phyloP scores from a whole-genome alignment of 2,113 vertebrate species.

The Formicarius rufipectus region DNA sequence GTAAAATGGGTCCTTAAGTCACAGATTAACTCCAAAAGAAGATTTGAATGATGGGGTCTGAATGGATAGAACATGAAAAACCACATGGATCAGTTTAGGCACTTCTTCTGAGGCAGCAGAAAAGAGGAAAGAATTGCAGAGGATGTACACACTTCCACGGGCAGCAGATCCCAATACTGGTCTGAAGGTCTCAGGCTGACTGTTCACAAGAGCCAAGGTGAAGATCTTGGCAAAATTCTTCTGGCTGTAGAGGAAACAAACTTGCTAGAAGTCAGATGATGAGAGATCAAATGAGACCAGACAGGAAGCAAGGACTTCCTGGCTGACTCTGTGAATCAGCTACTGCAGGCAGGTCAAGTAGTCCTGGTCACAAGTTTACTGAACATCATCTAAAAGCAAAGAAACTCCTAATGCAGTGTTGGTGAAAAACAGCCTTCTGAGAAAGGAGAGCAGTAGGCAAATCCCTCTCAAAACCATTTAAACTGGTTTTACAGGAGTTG shows the following conservation, averaged over 20 bases:
- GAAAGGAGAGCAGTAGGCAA: not conserved
- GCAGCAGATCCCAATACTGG: not conserved
- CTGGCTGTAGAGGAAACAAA: not conserved
- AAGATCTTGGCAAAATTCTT: not conserved
- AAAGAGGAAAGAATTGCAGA: not conserved
- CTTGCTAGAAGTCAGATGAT: not conserved
- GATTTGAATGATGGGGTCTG: not conserved
- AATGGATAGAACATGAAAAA: not conserved
- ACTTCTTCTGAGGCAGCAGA: not conserved
- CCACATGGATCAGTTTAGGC: not conserved
- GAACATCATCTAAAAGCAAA: not conserved
- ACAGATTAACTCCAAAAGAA: not conserved
- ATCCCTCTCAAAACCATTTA: not conserved
- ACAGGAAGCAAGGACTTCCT: not conserved
- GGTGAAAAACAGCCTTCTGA: not conserved
- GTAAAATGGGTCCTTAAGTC: not conserved
- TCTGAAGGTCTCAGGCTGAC: not conserved
- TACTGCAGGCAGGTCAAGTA: not conserved
- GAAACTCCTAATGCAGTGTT: accelerated
- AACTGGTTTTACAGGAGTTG: not conserved
- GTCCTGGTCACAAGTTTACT: not conserved
- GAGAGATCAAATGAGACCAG: not conserved
- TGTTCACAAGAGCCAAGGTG: not conserved
- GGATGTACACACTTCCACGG: not conserved
- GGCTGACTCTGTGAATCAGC: not conserved